phyloP scores from a whole-genome alignment of 2,113 vertebrate species.

The Solenodon paradoxus region DNA sequence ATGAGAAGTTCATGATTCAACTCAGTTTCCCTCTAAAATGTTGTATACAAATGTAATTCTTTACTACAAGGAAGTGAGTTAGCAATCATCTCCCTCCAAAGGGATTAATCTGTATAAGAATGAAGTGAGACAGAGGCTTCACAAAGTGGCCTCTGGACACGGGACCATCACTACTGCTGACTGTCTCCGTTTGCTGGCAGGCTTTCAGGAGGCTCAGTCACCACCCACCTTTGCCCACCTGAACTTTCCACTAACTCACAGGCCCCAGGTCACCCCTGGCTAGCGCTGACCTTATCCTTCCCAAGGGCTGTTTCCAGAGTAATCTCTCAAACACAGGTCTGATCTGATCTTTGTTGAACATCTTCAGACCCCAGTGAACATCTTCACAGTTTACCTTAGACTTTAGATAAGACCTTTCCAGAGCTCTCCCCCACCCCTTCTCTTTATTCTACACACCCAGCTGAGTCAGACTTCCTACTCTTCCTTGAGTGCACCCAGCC shows the following conservation, averaged over 20 bases:
- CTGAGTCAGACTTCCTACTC: not conserved
- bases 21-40: not conserved
- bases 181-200: not conserved
- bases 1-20: not conserved
- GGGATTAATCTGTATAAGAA: not conserved
- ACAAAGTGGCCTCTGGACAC: not conserved
- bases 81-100: not conserved
- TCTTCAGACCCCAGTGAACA: not conserved
- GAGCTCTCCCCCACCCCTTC: not conserved
- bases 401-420: not conserved
- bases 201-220: not conserved
- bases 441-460: not conserved
- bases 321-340: not conserved
- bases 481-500: not conserved
- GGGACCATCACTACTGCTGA: not conserved
- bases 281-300: not conserved
- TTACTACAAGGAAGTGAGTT: not conserved
- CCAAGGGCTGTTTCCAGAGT: not conserved
- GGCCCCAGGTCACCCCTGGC: not conserved
- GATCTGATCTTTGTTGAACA: not conserved
- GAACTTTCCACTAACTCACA: not conserved
- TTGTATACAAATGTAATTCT: not conserved
- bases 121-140: not conserved
- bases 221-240: not conserved
- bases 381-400: not conserved